phyloP scores from a whole-genome alignment of 2,888 invertebrate species.

The Phlogophora meticulosa region DNA sequence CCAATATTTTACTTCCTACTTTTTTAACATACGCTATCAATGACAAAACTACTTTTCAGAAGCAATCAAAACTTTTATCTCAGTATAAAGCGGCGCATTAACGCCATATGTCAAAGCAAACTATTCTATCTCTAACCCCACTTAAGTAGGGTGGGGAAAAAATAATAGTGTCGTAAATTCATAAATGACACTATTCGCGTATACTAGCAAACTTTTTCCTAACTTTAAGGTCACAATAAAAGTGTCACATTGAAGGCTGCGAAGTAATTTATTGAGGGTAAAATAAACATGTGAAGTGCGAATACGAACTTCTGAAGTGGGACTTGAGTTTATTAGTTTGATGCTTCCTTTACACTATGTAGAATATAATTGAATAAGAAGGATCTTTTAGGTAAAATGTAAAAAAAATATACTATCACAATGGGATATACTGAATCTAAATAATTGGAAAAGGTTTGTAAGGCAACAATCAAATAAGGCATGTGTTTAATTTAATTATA shows the following conservation, averaged over 20 bases:
- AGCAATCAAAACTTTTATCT: slow-evolving; percentile 65
- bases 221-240: slow-evolving; percentile 85
- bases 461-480: too few species aligned
- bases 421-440: background rate
- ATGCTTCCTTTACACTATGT: slow-evolving; percentile 30
- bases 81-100: slow-evolving; percentile 57
- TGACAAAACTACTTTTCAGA: slow-evolving; percentile 47
- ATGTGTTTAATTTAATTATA: too few species aligned
- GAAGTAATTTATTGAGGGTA: slow-evolving; percentile 77
- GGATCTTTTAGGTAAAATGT: background rate
- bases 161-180: slow-evolving; percentile 83
- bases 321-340: slow-evolving; percentile 56
- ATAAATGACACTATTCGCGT: slow-evolving; percentile 80
- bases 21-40: slow-evolving; percentile 45
- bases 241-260: slow-evolving; percentile 77
- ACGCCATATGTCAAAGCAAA: slow-evolving; percentile 64
- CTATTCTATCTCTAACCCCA: slow-evolving; percentile 68
- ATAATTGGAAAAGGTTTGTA: background rate
- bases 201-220: slow-evolving; percentile 74
- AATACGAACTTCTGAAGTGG: slow-evolving; percentile 59
- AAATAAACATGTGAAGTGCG: slow-evolving; percentile 70
- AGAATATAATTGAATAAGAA: slow-evolving; percentile 24
- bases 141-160: slow-evolving; percentile 69
- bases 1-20: slow-evolving; percentile 45
- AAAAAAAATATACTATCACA: background rate